These are phyloP conservation scores for Mola mola DNA, from an alignment of 2,113 vertebrate genomes.

Conservation along the genomic window DNA sequence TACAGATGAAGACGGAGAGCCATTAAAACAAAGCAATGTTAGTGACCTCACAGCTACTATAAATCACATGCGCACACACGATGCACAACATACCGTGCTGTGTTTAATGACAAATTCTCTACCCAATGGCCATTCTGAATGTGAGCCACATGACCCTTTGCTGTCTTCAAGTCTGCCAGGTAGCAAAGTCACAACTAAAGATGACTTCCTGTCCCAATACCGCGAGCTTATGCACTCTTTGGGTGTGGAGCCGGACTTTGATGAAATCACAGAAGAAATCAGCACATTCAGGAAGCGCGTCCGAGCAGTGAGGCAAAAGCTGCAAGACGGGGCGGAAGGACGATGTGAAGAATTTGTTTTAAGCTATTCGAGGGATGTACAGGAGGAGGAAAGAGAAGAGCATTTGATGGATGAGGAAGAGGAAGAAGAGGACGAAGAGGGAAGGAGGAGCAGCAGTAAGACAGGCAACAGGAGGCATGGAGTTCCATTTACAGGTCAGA, in stretches of 20 bases:
- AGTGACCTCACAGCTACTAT: neutral
- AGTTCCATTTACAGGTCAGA: conserved; percentile 89
- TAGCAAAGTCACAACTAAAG: conserved; percentile 47
- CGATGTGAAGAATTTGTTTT: conserved; percentile 62
- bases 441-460: conserved; percentile 5
- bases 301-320: conserved; percentile 59
- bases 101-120: neutral
- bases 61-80: neutral
- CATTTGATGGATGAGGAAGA: conserved; percentile 77
- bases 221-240: conserved; percentile 87
- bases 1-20: neutral
- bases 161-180: neutral
- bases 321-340: conserved; percentile 76
- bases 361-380: conserved; percentile 67
- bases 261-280: conserved; percentile 54
- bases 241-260: conserved; percentile 75
- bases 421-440: conserved; percentile 40
- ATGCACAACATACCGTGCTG: neutral
- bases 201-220: conserved; percentile 88
- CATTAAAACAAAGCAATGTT: neutral
- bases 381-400: conserved; percentile 51
- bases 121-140: conserved; percentile 28
- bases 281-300: conserved; percentile 50
- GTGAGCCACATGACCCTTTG: neutral
- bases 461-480: conserved; percentile 59